Evolutionary conservation across 2,113 vertebrate species (phyloP), one percentile per base, ranked within the genome.

Genomic region (Lates calcarifer): DNA sequence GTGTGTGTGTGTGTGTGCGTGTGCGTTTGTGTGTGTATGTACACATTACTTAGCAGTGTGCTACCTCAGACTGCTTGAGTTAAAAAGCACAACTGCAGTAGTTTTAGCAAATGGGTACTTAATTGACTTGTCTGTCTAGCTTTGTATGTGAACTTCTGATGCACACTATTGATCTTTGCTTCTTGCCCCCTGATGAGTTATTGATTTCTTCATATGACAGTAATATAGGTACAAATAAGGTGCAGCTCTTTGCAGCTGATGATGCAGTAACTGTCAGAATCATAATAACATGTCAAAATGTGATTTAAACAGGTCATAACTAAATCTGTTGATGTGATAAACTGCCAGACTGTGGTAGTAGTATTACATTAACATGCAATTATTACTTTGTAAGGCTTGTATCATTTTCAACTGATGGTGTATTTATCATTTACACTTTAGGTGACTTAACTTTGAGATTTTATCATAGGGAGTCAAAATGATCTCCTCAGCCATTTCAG

Each of bases 61-160:
- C 45, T 55, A 81, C 65, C 41, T 55, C 20, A 39, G 53, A 68
- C 43, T 58, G 74, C 63, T 84, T 1, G 5, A 79, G 58, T 62
- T 71, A 29, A 79, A 70, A 87, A 87, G 81, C 79, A 90, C 90
- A 90, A 87, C 64, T 77, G 69, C 77, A 81, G 79, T 83, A 82
- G 79, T 82, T 80, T 72, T 79, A 85, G 72, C 73, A 70, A 75
- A 45, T 47, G 29, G 85, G 87, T 90, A 91, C 92, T 79, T 74
- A 45, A 77, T 66, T 78, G 51, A 84, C 68, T 69, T 72, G 74
- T 76, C 74, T 65, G 61, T 89, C 74, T 49, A 72, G 80, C 28
- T 70, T 79, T 70, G 61, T 81, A 33, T 75, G 69, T 84, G 67
- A 72, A 77, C 39, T 11, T 77, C 56, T 73, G 65, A 89, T 72